Evolutionary conservation across 1,140 invertebrate species (phyloP).

Genomic region (Bombus consobrinus): DNA sequence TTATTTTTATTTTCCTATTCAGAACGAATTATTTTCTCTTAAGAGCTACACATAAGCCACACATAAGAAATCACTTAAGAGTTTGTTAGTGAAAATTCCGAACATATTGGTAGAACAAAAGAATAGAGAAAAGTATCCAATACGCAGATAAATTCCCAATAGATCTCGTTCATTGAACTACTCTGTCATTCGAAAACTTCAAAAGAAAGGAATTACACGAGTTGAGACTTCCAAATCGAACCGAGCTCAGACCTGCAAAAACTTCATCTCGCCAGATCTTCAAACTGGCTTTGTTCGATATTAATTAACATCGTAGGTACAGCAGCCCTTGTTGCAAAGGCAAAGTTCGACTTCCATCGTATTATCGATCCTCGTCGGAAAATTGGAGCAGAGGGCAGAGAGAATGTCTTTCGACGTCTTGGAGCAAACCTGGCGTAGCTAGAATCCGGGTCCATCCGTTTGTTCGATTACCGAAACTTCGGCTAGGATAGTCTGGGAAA

Average conservation of each 20-base stretch:
- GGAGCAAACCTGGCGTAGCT: not conserved
- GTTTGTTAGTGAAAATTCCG: no score
- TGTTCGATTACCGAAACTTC: conserved; percentile 66
- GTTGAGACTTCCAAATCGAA: not conserved
- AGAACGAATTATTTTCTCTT: no score
- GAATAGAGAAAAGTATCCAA: no score
- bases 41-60: no score
- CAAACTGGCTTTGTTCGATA: conserved; percentile 33
- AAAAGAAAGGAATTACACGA: not conserved
- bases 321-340: not conserved
- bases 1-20: no score
- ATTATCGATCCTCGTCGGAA: conserved; percentile 24
- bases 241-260: not conserved
- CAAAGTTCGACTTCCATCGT: not conserved
- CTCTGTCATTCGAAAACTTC: not conserved
- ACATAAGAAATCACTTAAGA: no score
- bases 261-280: not conserved
- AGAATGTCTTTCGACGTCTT: conserved; percentile 47
- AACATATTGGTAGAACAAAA: no score
- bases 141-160: no score
- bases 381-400: conserved; percentile 45
- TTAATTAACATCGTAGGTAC: conserved; percentile 53
- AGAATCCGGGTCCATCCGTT: conserved; percentile 34
- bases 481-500: conserved; percentile 27
- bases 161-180: not conserved